Evolutionary conservation across 2,888 invertebrate species (phyloP).

Genomic region (Mycalesis mineus): DNA sequence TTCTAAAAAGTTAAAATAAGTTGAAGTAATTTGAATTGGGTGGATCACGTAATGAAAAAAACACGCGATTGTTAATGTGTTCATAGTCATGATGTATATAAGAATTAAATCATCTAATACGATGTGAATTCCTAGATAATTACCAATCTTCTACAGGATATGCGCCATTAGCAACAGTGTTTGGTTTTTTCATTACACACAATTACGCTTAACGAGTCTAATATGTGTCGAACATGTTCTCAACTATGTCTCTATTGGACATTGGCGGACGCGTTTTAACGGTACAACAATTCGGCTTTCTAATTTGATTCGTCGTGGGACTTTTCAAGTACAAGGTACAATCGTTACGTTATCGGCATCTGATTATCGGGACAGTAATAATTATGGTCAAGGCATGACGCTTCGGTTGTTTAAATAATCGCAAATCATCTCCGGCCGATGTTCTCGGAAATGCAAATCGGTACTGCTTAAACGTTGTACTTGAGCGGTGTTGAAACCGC

Average conservation of each 20-base stretch:
- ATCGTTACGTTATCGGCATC: constrained; percentile 44
- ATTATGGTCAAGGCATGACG: constrained; percentile 54
- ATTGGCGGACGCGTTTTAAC: constrained; percentile 49
- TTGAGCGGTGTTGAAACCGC: background rate
- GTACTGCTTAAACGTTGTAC: constrained; percentile 33
- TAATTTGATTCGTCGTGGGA: constrained; percentile 60
- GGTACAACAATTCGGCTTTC: constrained; percentile 61
- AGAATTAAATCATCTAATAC: too few relatives aligned
- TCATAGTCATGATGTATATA: too few relatives aligned
- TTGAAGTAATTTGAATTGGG: too few relatives aligned
- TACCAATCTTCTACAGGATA: too few relatives aligned
- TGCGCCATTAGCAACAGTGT: background rate
- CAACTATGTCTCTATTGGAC: constrained; percentile 47
- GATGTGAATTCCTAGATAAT: too few relatives aligned
- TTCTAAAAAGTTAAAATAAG: too few relatives aligned
- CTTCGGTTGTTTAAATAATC: constrained; percentile 41
- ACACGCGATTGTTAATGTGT: too few relatives aligned
- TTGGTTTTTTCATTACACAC: constrained; percentile 55
- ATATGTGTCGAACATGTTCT: constrained; percentile 54
- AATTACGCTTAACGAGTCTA: constrained; percentile 62
- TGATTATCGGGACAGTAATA: constrained; percentile 58
- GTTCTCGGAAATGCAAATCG: constrained; percentile 42
- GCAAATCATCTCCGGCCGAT: constrained; percentile 46
- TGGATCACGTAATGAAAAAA: too few relatives aligned
- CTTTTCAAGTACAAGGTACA: constrained; percentile 38